phyloP scores from a whole-genome alignment of 2,113 vertebrate genomes.

The Nannobrachium achirus region DNA sequence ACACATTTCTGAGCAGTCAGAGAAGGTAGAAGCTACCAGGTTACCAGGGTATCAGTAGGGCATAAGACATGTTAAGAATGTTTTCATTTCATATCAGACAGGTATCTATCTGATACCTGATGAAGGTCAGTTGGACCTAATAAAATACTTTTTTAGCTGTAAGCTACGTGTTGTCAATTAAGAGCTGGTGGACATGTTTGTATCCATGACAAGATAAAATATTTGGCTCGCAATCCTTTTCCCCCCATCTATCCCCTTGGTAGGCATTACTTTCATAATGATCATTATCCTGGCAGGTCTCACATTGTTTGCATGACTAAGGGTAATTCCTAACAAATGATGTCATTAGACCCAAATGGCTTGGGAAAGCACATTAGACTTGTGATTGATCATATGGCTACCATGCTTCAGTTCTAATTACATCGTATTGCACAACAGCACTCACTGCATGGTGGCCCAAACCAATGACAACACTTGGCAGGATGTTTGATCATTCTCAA shows the following conservation, averaged over 20 bases:
- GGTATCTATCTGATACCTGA: too few relatives aligned
- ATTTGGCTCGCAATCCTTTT: not conserved
- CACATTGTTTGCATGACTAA: not conserved
- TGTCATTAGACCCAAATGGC: constrained; percentile 20
- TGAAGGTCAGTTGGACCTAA: too few relatives aligned
- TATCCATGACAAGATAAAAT: not conserved
- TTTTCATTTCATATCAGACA: too few relatives aligned
- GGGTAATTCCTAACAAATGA: constrained; percentile 20
- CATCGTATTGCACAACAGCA: not conserved
- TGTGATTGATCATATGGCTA: constrained; percentile 7
- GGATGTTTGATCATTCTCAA: not conserved
- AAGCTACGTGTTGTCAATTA: too few relatives aligned
- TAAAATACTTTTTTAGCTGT: too few relatives aligned
- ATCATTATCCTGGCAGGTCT: constrained; percentile 1
- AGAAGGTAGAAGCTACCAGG: too few relatives aligned
- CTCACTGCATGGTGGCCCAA: not conserved
- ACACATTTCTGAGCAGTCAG: too few relatives aligned
- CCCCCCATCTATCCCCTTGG: not conserved
- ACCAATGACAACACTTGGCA: not conserved
- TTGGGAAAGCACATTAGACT: not conserved
- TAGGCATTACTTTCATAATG: not conserved
- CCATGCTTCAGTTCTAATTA: constrained; percentile 13
- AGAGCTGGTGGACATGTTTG: too few relatives aligned
- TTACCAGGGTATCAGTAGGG: too few relatives aligned
- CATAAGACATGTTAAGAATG: too few relatives aligned